Percentiles rank a stretch among this genome's conserved stretches.
phyloP scores from a whole-genome alignment of 2,888 invertebrate species.

The Ochropacha duplaris region DNA sequence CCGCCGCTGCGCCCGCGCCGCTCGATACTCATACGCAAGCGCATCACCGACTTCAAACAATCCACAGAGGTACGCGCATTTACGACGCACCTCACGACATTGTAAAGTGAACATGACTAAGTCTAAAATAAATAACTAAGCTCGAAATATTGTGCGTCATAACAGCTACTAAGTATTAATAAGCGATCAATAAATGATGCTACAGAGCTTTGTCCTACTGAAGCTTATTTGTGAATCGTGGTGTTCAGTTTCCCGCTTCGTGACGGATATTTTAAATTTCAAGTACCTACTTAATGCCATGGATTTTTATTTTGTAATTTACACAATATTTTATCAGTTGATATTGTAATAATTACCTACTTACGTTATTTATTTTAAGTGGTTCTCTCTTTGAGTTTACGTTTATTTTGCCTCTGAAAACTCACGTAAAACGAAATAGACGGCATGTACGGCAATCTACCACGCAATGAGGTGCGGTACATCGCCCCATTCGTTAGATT shows the following conservation, averaged over 20 bases:
- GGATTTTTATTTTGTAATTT: too few relatives aligned
- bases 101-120: conserved; percentile 12
- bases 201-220: not conserved
- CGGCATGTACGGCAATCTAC: too few relatives aligned
- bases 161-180: not conserved
- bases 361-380: conserved; percentile 5
- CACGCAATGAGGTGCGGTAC: too few relatives aligned
- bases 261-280: not conserved
- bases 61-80: conserved; percentile 61
- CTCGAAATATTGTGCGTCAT: conserved; percentile 3
- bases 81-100: conserved; percentile 20
- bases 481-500: too few relatives aligned
- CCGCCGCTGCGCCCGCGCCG: conserved; percentile 10
- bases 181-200: not conserved
- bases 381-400: too few relatives aligned
- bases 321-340: too few relatives aligned
- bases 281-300: not conserved
- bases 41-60: conserved; percentile 38
- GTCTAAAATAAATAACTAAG: conserved; percentile 1
- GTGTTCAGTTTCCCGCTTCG: not conserved
- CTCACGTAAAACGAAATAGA: too few relatives aligned
- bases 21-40: conserved; percentile 22
- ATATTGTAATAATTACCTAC: not conserved
- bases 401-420: too few relatives aligned
- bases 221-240: not conserved